Evolutionary conservation across 2,888 invertebrate species (phyloP).

Genomic region (Creontiades dilutus): DNA sequence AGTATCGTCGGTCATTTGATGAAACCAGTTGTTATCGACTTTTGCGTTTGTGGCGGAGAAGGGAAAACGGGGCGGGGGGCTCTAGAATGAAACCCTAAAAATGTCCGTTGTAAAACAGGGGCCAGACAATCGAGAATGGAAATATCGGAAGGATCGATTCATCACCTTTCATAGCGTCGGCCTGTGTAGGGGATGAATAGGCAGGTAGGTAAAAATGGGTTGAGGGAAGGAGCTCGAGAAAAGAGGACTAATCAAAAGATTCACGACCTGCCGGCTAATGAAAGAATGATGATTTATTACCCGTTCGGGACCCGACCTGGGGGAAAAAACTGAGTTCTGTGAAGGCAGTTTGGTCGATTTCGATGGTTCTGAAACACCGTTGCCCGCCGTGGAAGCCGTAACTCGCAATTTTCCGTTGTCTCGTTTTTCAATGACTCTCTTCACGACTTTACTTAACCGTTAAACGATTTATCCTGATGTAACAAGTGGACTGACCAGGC

Average conservation of each 20-base stretch:
- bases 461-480: too few species aligned
- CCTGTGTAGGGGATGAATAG: background rate
- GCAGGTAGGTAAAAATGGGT: conserved; percentile 19
- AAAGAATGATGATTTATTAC: conserved; percentile 26
- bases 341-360: conserved; percentile 13
- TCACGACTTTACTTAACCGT: too few species aligned
- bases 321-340: conserved; percentile 7
- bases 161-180: conserved; percentile 1
- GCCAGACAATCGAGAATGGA: background rate
- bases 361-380: background rate
- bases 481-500: too few species aligned
- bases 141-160: conserved; percentile 35
- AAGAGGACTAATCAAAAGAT: conserved; percentile 25
- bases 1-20: conserved; percentile 21
- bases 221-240: conserved; percentile 7
- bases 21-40: background rate
- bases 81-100: conserved; percentile 17
- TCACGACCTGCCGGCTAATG: conserved; percentile 20
- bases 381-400: background rate
- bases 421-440: too few species aligned
- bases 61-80: background rate
- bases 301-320: conserved; percentile 20
- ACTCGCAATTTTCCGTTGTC: too few species aligned
- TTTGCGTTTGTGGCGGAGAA: background rate
- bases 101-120: background rate